These are phyloP conservation scores for Palythoa caribaeorum DNA, from an alignment of 92 coral and sea anemone genomes.

Conservation along the genomic window DNA sequence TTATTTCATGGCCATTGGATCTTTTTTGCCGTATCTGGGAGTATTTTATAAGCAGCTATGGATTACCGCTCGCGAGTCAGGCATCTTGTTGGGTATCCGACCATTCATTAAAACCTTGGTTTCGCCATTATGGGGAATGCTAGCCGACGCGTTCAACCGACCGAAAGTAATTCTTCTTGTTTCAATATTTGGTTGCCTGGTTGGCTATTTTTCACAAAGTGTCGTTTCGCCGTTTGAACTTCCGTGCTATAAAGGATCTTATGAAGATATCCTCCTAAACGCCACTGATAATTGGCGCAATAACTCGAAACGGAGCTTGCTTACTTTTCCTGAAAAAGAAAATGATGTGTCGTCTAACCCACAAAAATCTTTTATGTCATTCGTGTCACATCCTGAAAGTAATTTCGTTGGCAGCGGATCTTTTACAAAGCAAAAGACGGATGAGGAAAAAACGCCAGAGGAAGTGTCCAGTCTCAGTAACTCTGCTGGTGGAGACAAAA, in stretches of 20 bases:
- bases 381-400: neutral
- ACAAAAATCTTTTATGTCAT: neutral
- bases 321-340: neutral
- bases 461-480: neutral
- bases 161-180: slow-evolving; percentile 82
- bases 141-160: slow-evolving; percentile 75
- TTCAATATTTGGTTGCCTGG: slow-evolving; percentile 73
- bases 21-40: slow-evolving; percentile 87
- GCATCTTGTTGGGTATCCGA: slow-evolving; percentile 83
- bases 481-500: neutral
- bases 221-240: slow-evolving; percentile 85
- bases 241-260: slow-evolving; percentile 77
- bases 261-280: slow-evolving; percentile 15
- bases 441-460: neutral
- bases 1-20: slow-evolving; percentile 89
- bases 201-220: slow-evolving; percentile 88
- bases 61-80: slow-evolving; percentile 87
- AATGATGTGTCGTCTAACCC: neutral
- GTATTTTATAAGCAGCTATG: slow-evolving; percentile 91
- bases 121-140: slow-evolving; percentile 90
- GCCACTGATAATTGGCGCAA: neutral
- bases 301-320: neutral
- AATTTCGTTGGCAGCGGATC: neutral
- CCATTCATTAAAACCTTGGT: slow-evolving; percentile 86
- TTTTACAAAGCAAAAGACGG: neutral